phyloP scores from a whole-genome alignment of 2,113 vertebrate species.

The Forbesichthys agassizii region DNA sequence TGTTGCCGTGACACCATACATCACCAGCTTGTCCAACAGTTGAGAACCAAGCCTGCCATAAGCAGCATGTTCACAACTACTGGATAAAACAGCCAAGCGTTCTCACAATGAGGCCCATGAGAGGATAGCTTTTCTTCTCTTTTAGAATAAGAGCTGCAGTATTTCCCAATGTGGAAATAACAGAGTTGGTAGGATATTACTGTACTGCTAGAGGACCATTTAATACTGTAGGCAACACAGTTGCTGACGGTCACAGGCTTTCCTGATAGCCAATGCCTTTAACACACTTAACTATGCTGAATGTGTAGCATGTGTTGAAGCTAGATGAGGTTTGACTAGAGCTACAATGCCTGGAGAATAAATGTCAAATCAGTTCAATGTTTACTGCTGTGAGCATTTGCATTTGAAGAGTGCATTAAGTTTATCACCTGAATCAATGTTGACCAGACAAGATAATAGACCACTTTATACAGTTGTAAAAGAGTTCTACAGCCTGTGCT shows the following conservation, averaged over 20 bases:
- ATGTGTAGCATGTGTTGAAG: background rate
- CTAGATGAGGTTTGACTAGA: background rate
- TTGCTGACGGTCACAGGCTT: background rate
- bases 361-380: conserved; percentile 11
- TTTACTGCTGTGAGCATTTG: conserved; percentile 18
- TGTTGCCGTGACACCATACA: background rate
- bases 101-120: background rate
- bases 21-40: background rate
- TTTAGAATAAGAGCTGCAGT: background rate
- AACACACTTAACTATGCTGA: background rate
- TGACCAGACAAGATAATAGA: conserved; percentile 14
- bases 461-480: conserved; percentile 36
- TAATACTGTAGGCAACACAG: background rate
- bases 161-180: background rate
- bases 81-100: background rate
- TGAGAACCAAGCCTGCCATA: background rate
- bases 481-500: conserved; percentile 16
- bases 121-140: background rate
- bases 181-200: background rate
- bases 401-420: conserved; percentile 12
- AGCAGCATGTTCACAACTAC: background rate
- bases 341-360: conserved; percentile 12
- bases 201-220: background rate
- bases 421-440: background rate
- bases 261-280: background rate